A percentile compares a stretch with the other conserved stretches of the same genome.
Evolutionary conservation across 2,888 invertebrate species (phyloP).

Genomic region (Conops quadrifasciatus): DNA sequence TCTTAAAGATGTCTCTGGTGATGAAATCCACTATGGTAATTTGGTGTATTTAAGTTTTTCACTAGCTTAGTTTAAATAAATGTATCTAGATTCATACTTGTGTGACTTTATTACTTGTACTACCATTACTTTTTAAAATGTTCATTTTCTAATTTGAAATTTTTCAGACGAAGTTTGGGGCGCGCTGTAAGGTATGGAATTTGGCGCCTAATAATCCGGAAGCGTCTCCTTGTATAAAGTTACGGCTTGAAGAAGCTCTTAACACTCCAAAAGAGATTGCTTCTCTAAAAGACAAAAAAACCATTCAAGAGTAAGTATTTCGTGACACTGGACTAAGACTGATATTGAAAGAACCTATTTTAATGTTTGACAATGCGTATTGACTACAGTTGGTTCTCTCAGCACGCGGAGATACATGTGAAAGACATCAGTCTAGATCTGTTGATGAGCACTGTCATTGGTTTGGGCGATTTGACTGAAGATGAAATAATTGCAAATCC

Average conservation of each 20-base stretch:
- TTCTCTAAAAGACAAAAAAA: constrained; percentile 58
- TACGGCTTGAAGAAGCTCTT: constrained; percentile 72
- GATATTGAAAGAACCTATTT: not conserved
- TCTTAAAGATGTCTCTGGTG: no score
- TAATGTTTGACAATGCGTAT: not conserved
- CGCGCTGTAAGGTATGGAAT: constrained; percentile 82
- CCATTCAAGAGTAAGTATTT: constrained; percentile 57
- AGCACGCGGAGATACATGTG: constrained; percentile 72
- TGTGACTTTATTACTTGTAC: not conserved
- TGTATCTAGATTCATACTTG: no score
- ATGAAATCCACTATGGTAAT: no score
- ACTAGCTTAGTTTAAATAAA: no score
- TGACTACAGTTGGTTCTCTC: constrained; percentile 60
- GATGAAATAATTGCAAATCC: constrained; percentile 83
- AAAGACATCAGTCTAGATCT: constrained; percentile 74
- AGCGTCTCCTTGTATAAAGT: constrained; percentile 69
- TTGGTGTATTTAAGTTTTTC: no score
- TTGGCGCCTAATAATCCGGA: constrained; percentile 70
- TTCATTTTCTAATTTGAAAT: constrained; percentile 23
- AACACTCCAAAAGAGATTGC: constrained; percentile 60
- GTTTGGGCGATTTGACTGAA: constrained; percentile 85
- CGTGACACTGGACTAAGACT: not conserved
- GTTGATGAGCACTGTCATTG: constrained; percentile 83
- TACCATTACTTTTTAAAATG: not conserved
- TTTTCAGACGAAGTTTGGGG: constrained; percentile 80